Base-by-base conservation (phyloP, 2,113 vertebrate species). In the Nipponia nippon region DNA sequence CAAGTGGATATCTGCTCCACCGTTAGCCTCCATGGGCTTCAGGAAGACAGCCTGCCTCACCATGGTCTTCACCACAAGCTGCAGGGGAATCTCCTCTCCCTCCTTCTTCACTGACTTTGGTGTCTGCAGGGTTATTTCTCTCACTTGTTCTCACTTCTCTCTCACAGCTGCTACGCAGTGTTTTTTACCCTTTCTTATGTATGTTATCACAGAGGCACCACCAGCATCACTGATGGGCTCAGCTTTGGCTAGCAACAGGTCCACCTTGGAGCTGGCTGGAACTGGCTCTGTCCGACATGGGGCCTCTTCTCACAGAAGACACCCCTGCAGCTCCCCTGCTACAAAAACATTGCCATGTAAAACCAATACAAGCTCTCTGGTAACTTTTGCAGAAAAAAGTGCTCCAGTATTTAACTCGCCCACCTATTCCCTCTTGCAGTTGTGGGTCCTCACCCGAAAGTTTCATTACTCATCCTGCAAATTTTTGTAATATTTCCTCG, bases 201-300 rank as follows among this genome's bases (percentile, higher is more conserved):
- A 52, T 1, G 6, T 34, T 32, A 40, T 8, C 67, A 71, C 19
- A 81, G 29, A 53, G 16, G 34, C 6, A 76, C 22, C 34, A 53
- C 16, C 36, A 70, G 25, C 29, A 53, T 17, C 2, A 0, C 15
- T 19, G 11, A 26, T 3, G 2, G n/a, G 50, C 25, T 87, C 58
- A 38, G 26, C 32, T 49, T n/a, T 61, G 29, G 10, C 87, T 30
- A 63, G 20, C 1, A 1, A 40, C 20, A n/a, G 21, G 36, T 87
- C n/a, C 32, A 12, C 13, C 46, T 11, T 15, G 38, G 10, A 47
- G 18, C 22, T 53, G 22, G 7, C n/a, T 65, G 44, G 16, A 71
- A 49, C 19, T 9, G 26, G 26, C 20, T 44, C n/a, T 70, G n/a
- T 71, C 62, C 1, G 0, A 38, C 15, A n/a, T 1, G 6, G 6